phyloP scores from a whole-genome alignment of 1,140 invertebrate species.

The Pogonomyrmex californicus region DNA sequence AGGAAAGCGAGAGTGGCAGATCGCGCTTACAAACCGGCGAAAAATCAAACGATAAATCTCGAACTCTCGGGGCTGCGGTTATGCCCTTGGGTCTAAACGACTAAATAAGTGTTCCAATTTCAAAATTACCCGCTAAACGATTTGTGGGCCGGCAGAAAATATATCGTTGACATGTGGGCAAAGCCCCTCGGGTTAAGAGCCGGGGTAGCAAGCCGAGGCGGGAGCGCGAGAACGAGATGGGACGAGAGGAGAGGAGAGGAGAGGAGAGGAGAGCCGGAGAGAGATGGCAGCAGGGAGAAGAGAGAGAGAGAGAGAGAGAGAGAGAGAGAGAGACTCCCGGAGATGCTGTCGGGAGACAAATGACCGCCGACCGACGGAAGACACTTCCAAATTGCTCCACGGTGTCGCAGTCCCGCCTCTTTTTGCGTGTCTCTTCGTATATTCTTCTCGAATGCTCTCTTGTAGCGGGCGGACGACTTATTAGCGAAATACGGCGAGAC shows the following conservation, averaged over 20 bases:
- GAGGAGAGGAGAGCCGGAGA: slow-evolving; percentile 64
- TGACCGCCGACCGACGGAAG: slow-evolving; percentile 78
- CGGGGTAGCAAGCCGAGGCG: slow-evolving; percentile 47
- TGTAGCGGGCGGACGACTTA: slow-evolving; percentile 72
- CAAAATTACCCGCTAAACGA: slow-evolving; percentile 86
- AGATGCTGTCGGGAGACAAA: slow-evolving; percentile 79
- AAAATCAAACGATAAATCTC: slow-evolving; percentile 76
- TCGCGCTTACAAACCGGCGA: slow-evolving; percentile 72
- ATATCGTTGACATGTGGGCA: slow-evolving; percentile 86
- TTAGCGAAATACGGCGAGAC: slow-evolving; percentile 74
- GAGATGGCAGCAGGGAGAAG: slow-evolving; percentile 65
- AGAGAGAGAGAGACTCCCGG: slow-evolving; percentile 32
- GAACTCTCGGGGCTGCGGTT: slow-evolving; percentile 68
- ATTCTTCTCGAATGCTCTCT: slow-evolving; percentile 67
- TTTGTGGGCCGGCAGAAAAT: slow-evolving; percentile 86
- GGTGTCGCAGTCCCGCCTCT: slow-evolving; percentile 74
- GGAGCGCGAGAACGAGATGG: slow-evolving; percentile 22
- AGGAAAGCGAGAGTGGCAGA: slow-evolving; percentile 47
- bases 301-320: slow-evolving; percentile 54
- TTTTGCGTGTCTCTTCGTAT: slow-evolving; percentile 72
- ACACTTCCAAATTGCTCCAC: slow-evolving; percentile 79
- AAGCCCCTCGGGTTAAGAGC: slow-evolving; percentile 75
- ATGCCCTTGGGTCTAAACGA: slow-evolving; percentile 84
- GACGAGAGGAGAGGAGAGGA: slow-evolving; percentile 68
- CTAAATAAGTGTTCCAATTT: slow-evolving; percentile 87